A percentile compares a stretch with the other conserved stretches of the same genome.
Evolutionary conservation across 2,888 invertebrate genomes (phyloP).

Genomic region (Lysandra bellargus): DNA sequence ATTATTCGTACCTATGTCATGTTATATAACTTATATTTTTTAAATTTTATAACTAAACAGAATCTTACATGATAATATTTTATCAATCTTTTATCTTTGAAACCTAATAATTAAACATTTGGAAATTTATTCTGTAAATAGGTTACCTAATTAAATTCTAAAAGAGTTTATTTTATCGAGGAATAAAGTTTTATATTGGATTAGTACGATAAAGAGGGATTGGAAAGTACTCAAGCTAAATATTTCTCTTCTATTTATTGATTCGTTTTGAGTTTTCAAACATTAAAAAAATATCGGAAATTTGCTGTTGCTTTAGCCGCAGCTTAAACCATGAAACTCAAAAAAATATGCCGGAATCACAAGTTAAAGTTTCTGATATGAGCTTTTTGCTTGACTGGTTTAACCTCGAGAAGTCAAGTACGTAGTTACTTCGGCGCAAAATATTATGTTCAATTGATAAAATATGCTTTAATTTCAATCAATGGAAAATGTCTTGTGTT

Average conservation of each 20-base stretch:
- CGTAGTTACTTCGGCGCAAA: not conserved
- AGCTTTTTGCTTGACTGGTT: not conserved
- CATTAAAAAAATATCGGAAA: too few species aligned
- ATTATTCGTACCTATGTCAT: too few species aligned
- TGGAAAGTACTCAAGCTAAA: not conserved
- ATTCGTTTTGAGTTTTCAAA: too few species aligned
- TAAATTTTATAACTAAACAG: too few species aligned
- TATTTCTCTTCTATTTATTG: not conserved
- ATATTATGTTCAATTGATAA: not conserved
- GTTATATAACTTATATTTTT: too few species aligned
- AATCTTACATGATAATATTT: too few species aligned
- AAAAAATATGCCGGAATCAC: not conserved
- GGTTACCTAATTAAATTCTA: not conserved
- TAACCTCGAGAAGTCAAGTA: not conserved
- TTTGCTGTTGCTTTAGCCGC: too few species aligned
- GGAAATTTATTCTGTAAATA: slow-evolving; percentile 34
- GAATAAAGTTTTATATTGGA: not conserved
- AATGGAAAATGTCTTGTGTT: not conserved
- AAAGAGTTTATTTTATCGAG: not conserved
- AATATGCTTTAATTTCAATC: not conserved
- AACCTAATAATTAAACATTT: not conserved
- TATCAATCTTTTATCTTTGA: too few species aligned
- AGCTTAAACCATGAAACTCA: not conserved
- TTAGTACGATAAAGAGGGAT: not conserved
- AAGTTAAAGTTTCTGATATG: not conserved